These are phyloP conservation scores for Drosophila merina DNA, from an alignment of 2,888 invertebrate species.

Conservation along the genomic window DNA sequence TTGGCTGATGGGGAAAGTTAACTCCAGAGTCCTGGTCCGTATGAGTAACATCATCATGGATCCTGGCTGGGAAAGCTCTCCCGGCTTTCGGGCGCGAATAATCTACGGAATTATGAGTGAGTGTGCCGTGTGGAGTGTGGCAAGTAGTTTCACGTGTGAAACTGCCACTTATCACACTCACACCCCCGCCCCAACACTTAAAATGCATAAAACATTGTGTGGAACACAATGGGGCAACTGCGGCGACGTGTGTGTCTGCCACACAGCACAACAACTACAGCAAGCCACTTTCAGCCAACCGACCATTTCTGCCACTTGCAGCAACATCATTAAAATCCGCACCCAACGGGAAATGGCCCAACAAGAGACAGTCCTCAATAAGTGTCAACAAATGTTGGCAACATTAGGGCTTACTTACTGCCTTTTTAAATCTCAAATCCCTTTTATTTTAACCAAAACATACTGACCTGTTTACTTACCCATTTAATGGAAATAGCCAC, in stretches of 20 bases:
- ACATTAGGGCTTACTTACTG: slow-evolving; percentile 35
- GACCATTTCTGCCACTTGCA: slow-evolving; percentile 20
- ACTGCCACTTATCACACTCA: slow-evolving; percentile 31
- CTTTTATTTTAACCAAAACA: background rate
- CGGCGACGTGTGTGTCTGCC: slow-evolving; percentile 43
- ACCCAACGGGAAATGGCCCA: slow-evolving; percentile 29
- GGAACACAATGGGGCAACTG: slow-evolving; percentile 33
- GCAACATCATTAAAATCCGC: slow-evolving; percentile 15
- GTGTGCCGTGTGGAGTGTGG: background rate
- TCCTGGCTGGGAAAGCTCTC: background rate
- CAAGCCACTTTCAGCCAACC: slow-evolving; percentile 2
- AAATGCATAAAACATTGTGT: slow-evolving; percentile 54
- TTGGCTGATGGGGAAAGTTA: slow-evolving; percentile 27
- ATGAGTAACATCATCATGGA: slow-evolving; percentile 26
- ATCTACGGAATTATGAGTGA: slow-evolving; percentile 39
- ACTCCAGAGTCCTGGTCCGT: slow-evolving; percentile 12
- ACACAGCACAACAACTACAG: slow-evolving; percentile 11
- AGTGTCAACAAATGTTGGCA: slow-evolving; percentile 54
- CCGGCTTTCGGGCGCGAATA: slow-evolving; percentile 40
- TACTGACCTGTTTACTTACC: background rate
- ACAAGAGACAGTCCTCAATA: slow-evolving; percentile 62
- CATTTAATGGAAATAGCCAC: background rate
- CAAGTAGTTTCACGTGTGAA: slow-evolving; percentile 31
- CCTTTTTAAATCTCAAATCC: too few relatives aligned
- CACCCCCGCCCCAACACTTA: slow-evolving; percentile 18